Base-by-base conservation (phyloP, 2,113 vertebrate species). In the Rhynchopsitta pachyrhyncha region DNA sequence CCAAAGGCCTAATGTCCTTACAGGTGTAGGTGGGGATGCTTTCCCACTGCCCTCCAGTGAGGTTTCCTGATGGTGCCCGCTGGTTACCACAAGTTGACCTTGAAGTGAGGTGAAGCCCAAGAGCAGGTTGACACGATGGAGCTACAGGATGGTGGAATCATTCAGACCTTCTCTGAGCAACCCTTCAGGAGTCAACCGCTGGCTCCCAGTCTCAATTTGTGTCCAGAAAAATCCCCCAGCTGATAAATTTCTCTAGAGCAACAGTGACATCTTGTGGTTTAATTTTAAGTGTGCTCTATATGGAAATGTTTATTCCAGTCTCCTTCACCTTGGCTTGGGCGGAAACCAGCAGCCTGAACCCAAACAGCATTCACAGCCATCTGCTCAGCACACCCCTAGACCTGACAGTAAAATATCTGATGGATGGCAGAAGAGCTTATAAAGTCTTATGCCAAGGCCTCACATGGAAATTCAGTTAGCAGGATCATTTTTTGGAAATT, bases 241-340 rank as follows among this genome's bases (percentile, higher is more conserved):
- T n/a, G 41, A 12, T 71, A 11, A 13, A 39, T 82, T 92, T 97
- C 82, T 73, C 80, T 97, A 95, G 94, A 95, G 88, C 97, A 96
- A 95, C 75, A 98, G 96, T 95, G 98, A 97, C 97, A 98, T 93
- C 98, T 96, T 96, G 97, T 98, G 98, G 98, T 71, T 63, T 70
- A 10, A 19, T 84, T 79, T 90, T 50, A 79, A 27, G 62, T 37
- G 49, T 55, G 33, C 46, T 81, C 55, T 57, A 11, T 25, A 16
- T 70, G 67, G 74, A 82, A 95, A 92, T 47, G 18, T 39, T 47
- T 24, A 3, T 39, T 85, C 37, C 73, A 13, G 1, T 16, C 74
- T 69, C 39, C 33, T 92, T 47, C 3, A 17, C 50, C 24, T 81
- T 23, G 25, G 25, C 49, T 68, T 18, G 37, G 5, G 8, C 10